Base-by-base conservation (phyloP, 1,140 invertebrate species). In the Chrysopa pallens region DNA sequence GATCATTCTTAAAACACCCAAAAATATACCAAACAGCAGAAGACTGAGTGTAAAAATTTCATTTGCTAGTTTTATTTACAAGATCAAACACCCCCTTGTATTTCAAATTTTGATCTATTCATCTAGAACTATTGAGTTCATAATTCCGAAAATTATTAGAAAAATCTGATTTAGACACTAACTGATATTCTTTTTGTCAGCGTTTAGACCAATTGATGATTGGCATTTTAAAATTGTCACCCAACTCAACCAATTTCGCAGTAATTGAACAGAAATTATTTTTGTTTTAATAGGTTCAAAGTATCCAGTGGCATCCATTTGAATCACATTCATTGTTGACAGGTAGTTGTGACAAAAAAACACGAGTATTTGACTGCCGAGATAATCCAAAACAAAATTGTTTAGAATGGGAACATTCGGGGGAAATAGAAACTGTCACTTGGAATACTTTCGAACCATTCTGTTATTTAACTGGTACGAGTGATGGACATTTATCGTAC, bases 361-460 rank as follows among this genome's bases (percentile, higher is more conserved):
- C 79, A 6, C 72, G 75, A 56, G 64, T 91, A 35, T 80, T 79
- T 58, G 88, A 94, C 62, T 90, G 87, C 58, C 69, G 82, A 47
- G 31, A 33, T 12, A 12, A 33, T 33, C 8, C n/a, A 11, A 12
- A 9, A 11, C 8, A 73, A 44, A 65, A 66, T 13, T 65, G 68
- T 51, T 77, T 80, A 58, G 66, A 64, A 1, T 94, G 88, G 86
- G 43, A 63, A 39, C 58, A 83, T 8, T 61, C 66, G 27, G 80
- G 78, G 13, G 91, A 96, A 70, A 78, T 93, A 28, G 92, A 96
- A 66, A 76, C 76, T 49, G 74, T 91, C n/a, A 45, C 74, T 0
- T 97, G 92, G 92, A 80, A 93, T 65, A 62, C 65, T 41, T 70
- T 72, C 45, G 72, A 82, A 52, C 69, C 80, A 4, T 77, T 78